phyloP scores from a whole-genome alignment of 2,113 vertebrate species.

The Pan paniscus region DNA sequence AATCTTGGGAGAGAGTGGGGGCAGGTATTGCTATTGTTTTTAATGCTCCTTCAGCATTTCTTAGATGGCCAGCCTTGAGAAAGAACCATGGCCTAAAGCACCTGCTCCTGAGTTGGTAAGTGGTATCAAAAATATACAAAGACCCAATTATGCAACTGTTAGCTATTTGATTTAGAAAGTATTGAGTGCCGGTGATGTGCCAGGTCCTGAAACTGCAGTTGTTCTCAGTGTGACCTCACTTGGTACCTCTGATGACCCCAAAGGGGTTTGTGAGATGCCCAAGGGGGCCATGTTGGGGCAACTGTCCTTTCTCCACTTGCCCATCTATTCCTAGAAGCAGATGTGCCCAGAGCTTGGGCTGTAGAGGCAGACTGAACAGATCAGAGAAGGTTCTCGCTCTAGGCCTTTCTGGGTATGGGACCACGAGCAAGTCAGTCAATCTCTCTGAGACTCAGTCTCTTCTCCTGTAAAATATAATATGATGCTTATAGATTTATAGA shows the following conservation, averaged over 20 bases:
- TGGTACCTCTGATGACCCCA: neutral
- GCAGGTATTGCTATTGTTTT: neutral
- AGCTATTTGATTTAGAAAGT: neutral
- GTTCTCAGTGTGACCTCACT: neutral
- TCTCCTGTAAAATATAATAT: neutral
- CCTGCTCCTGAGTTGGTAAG: neutral
- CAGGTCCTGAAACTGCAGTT: neutral
- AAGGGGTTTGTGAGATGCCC: neutral
- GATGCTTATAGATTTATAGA: neutral
- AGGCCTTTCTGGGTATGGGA: neutral
- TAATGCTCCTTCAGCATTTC: neutral
- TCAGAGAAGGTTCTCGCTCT: neutral
- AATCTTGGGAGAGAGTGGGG: neutral
- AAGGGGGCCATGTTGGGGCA: accelerated
- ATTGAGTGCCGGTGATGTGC: neutral
- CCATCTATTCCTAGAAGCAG: neutral
- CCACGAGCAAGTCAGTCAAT: neutral
- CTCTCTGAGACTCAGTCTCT: neutral
- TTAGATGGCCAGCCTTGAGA: neutral
- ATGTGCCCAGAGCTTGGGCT: neutral
- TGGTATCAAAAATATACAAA: neutral
- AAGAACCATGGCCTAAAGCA: neutral
- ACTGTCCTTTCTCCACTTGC: neutral
- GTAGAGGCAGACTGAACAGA: neutral
- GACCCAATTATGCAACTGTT: neutral